Evolutionary conservation across 2,888 invertebrate genomes (phyloP), one percentile per base, ranked within the genome.

Genomic region (Drosophila nigricruria): DNA sequence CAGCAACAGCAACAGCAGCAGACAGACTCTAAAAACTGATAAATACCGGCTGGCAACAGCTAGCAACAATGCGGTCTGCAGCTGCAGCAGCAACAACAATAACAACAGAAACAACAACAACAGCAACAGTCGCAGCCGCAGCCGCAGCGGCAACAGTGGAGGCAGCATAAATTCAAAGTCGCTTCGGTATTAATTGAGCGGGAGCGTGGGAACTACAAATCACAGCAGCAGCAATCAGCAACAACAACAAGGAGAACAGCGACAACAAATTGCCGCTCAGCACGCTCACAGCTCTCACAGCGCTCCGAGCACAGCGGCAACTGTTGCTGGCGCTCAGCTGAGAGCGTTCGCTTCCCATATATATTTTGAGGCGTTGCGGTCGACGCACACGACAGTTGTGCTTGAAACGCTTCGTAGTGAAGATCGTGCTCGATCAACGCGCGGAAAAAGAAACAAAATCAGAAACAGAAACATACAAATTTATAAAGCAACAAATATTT

Each of bases 381-480:
- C 67, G 71, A 63, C 76, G 76, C 76, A 82, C 83, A 81, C 81
- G 85, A 84, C 92, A 92, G 92, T 92, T 92, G 91, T 91, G 91
- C 91, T 91, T 90, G 82, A 88, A 91, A 92, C 91, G 92, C 89
- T 91, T 83, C 88, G 82, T 81, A 90, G 92, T 91, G 86, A 89
- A 90, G 92, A 91, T 91, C 92, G 88, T 88, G 83, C 71, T 73
- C 64, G 78, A 78, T 73, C 81, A 77, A 54, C 76, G 80, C 70
- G 73, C 79, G 73, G 65, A 53, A 59, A 60, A 68, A 56, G 70
- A 61, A 53, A 43, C 32, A 50, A 59, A 61, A 70, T 45, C 30
- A 45, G 57, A 54, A 71, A 49, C 36, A 76, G 30, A 58, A 42
- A 54, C 57, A 52, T 49, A 67, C 49, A 60, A 66, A 63, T 67